A percentile compares a stretch with the other conserved stretches of the same genome.
Conservation (phyloP, 2,113 vertebrate genomes). For the Cairina moschata region DNA sequence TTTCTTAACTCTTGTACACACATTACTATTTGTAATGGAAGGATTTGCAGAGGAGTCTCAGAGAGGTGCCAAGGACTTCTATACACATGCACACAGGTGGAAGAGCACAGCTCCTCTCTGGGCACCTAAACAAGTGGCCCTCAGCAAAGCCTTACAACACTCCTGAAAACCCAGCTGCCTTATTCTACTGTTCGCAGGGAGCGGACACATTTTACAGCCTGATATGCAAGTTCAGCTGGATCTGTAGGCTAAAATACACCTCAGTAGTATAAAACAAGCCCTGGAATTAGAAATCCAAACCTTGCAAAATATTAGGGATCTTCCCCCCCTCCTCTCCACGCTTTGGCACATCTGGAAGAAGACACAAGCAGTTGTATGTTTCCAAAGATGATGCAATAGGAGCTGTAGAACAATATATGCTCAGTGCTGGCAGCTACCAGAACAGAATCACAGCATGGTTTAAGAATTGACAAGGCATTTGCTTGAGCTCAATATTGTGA, state of each 20-base stretch:
- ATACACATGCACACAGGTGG: accelerated
- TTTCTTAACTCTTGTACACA: background rate
- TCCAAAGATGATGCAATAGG: background rate
- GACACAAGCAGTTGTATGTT: background rate
- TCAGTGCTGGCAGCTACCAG: background rate
- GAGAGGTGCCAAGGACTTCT: background rate
- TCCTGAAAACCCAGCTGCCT: background rate
- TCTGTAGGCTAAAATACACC: background rate
- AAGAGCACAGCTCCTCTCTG: background rate
- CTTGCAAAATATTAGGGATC: background rate
- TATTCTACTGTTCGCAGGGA: background rate
- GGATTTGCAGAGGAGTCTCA: background rate
- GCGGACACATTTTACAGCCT: background rate
- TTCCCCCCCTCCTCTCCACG: background rate
- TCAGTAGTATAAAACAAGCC: background rate
- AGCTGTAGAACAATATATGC: background rate
- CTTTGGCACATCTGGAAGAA: background rate
- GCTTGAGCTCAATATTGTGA: background rate
- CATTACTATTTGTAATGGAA: background rate
- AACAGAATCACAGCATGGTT: background rate
- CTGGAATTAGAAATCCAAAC: background rate
- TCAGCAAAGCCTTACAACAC: background rate
- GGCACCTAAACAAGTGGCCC: background rate
- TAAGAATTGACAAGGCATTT: background rate
- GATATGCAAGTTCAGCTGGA: background rate